Evolutionary conservation across 2,797 vertebrate species (phyloP), one percentile per base, ranked within the genome.

Genomic region (Bovichtus diacanthus): DNA sequence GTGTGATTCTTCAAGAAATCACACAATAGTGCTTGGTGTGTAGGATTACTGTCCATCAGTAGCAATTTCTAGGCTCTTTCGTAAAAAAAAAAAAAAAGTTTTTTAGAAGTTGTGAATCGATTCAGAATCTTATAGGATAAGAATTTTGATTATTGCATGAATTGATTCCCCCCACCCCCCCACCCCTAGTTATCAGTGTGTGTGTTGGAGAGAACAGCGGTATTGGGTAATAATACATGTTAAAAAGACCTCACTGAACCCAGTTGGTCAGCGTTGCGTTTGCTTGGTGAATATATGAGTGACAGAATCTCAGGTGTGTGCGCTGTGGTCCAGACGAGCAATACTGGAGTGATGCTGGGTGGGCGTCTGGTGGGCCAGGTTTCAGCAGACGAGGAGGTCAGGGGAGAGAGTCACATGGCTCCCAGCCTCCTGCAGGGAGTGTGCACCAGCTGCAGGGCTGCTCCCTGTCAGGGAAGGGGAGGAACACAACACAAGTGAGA

Each of bases 381-480:
- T 81, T 86, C 51, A 59, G 71, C 29, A 53, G 44, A 54, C 25
- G 54, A 76, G 72, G 66, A 79, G 82, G 86, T 89, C 82, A 85
- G 81, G 38, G 55, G 31, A 67, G 65, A 76, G 61, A 70, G 81
- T 93, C 87, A 78, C 63, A 83, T 94, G 83, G 84, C 81, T 83
- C 77, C 81, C 85, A 90, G 79, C 81, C 87, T 89, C 91, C 87
- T 91, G 91, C 76, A 75, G 81, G 68, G 90, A 80, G 82, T 88
- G 76, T 80, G 66, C 85, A 90, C 89, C 93, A 92, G 91, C 93
- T 94, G 90, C 85, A 82, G 79, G 71, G 82, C 86, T 88, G 85
- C 77, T 91, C 82, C 85, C 76, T 78, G 77, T 85, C 88, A 81
- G 84, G 55, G 25, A 76, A 74, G 55, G 49, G 61, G 36, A 82